These are phyloP conservation scores for Pipistrellus nathusii DNA, from an alignment of 2,797 vertebrate genomes.

Conservation along the genomic window DNA sequence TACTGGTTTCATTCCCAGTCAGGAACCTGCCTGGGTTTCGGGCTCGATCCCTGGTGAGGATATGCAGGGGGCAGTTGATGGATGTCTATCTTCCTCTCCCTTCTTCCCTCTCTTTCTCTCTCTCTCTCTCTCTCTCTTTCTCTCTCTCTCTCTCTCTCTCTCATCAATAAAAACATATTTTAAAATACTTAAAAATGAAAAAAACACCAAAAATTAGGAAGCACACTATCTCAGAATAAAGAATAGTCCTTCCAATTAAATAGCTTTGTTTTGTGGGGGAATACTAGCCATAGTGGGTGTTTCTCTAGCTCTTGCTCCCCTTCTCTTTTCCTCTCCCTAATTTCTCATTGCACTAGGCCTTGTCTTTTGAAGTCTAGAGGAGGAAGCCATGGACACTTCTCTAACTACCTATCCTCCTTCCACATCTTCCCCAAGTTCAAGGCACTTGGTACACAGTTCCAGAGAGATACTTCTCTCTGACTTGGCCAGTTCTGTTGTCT, in stretches of 20 bases:
- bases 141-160: too few relatives aligned
- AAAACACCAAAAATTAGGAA: background rate
- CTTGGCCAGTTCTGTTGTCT: background rate
- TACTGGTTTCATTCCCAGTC: background rate
- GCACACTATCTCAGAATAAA: background rate
- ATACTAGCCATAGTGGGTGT: background rate
- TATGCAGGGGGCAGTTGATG: background rate
- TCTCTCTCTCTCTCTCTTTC: too few relatives aligned
- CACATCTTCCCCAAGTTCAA: background rate
- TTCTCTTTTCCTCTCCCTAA: background rate
- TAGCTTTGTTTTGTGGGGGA: background rate
- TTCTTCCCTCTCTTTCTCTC: too few relatives aligned
- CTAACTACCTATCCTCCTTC: too few relatives aligned
- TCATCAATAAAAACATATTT: background rate
- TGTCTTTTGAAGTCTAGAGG: background rate
- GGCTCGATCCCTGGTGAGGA: too few relatives aligned
- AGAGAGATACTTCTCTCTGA: background rate
- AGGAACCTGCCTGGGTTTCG: background rate
- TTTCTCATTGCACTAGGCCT: background rate
- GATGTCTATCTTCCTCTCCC: background rate
- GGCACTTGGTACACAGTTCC: background rate
- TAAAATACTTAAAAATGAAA: background rate
- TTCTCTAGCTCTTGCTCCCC: background rate
- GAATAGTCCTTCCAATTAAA: background rate
- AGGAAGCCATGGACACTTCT: background rate